Evolutionary conservation across 2,113 vertebrate species (phyloP).

Genomic region (Zosterops lateralis): DNA sequence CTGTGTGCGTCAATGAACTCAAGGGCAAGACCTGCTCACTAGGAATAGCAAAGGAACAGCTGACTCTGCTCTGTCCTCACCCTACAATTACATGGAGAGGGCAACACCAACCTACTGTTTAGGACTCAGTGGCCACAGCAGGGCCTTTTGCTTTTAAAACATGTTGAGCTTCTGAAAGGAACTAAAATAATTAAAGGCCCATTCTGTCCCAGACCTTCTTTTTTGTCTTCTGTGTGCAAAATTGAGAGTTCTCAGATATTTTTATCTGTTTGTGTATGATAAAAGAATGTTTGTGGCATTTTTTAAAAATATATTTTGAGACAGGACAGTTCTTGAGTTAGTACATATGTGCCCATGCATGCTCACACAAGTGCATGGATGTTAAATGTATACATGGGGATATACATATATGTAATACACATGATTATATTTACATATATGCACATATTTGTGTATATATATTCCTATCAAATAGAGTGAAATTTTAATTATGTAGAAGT

Average conservation of each 20-base stretch:
- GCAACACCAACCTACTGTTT: not conserved
- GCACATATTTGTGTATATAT: not conserved
- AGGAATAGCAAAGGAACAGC: not conserved
- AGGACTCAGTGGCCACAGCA: not conserved
- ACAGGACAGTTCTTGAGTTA: not conserved
- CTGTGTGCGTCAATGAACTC: not conserved
- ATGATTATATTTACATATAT: not conserved
- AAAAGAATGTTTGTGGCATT: not conserved
- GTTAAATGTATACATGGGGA: not conserved
- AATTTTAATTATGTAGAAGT: not conserved
- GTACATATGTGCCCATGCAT: not conserved
- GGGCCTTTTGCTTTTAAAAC: not conserved
- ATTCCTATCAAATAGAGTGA: not conserved
- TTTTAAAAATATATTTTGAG: not conserved
- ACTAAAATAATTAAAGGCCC: slow-evolving; percentile 1
- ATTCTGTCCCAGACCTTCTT: not conserved
- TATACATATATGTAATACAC: not conserved
- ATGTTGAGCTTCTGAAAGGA: not conserved
- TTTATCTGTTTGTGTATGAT: not conserved
- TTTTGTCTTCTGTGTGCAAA: not conserved
- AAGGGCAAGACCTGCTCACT: not conserved
- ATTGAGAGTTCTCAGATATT: not conserved
- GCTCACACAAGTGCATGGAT: not conserved
- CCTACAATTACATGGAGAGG: not conserved
- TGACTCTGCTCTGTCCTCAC: not conserved